A percentile compares a stretch with the other conserved stretches of the same genome.
phyloP scores from a whole-genome alignment of 2,888 invertebrate species.

The Rhimphoctona megacephalus region DNA sequence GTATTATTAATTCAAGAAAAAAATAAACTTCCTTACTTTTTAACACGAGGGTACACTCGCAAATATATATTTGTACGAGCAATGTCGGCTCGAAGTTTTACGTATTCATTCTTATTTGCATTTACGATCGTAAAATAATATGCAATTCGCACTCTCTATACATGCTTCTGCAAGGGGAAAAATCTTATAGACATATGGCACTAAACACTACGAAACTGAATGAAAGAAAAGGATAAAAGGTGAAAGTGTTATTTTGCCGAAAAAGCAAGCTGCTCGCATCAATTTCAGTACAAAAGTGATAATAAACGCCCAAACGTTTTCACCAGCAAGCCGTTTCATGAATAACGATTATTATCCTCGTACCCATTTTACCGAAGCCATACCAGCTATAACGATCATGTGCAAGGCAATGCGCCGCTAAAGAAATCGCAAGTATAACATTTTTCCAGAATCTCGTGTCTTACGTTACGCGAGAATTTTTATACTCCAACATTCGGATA shows the following conservation, averaged over 20 bases:
- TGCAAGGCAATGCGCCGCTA: neutral
- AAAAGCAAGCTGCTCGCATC: constrained; percentile 23
- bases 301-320: constrained; percentile 35
- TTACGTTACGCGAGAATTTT: constrained; percentile 33
- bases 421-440: constrained; percentile 5
- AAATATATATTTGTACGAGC: constrained; percentile 3
- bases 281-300: constrained; percentile 37
- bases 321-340: constrained; percentile 45
- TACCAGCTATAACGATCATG: constrained; percentile 32
- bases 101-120: constrained; percentile 56
- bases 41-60: neutral
- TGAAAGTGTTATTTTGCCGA: constrained; percentile 32
- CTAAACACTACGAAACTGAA: constrained; percentile 21
- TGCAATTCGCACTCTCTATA: constrained; percentile 30
- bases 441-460: constrained; percentile 35
- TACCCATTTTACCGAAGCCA: constrained; percentile 21
- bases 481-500: neutral
- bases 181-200: constrained; percentile 26
- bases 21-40: neutral
- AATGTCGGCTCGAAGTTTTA: constrained; percentile 31
- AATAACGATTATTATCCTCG: constrained; percentile 67
- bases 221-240: constrained; percentile 1
- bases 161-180: constrained; percentile 5
- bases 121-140: constrained; percentile 48
- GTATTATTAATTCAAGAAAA: neutral